Evolutionary conservation across 2,888 invertebrate species (phyloP), one percentile per base, ranked within the genome.

Genomic region (Ctenicera cuprea): DNA sequence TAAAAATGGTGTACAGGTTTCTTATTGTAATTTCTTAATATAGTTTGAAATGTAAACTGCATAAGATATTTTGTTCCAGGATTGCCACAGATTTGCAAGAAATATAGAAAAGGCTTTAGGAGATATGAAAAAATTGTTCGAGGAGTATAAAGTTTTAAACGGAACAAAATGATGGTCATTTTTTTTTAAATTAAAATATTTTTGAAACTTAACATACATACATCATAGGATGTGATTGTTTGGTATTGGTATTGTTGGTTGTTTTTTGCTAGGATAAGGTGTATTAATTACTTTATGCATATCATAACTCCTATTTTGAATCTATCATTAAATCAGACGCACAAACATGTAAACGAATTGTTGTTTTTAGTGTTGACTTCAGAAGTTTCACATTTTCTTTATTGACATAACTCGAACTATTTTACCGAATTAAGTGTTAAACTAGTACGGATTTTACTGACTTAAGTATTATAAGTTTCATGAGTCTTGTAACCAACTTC

Each of bases 81-180:
- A 94, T 87, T 95, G 96, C 9, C 90, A 91, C 73, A 91, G 94
- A 81, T 97, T 97, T 88, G 92, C 94, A 41, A 88, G 89, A 73
- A 89, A 92, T 84, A 94, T 97, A 68, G 87, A 90, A 76, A 86
- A 88, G 73, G 88, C 92, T 37, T 86, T 92, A 82, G 86, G 86
- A 3, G 87, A 87, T 75, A 87, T 97, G 80, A 92, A 90, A 82
- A 87, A 89, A 64, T 88, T 96, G 73, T 94, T 94, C 83, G 86
- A 88, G 74, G 90, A 92, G 76, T 90, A 89, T 82, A 90, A 89
- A 81, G 88, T 84, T 71, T 73, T 81, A 61, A 84, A 87, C 62
- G 83, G 84, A 38, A 86, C 86, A 33, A 75, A 67, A 59, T 71
- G 66, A 74, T 65, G 18, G 9, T 26, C 30, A 30, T 14, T 20